phyloP scores from a whole-genome alignment of 1,140 invertebrate species.

The Tetragnatha versicolor region DNA sequence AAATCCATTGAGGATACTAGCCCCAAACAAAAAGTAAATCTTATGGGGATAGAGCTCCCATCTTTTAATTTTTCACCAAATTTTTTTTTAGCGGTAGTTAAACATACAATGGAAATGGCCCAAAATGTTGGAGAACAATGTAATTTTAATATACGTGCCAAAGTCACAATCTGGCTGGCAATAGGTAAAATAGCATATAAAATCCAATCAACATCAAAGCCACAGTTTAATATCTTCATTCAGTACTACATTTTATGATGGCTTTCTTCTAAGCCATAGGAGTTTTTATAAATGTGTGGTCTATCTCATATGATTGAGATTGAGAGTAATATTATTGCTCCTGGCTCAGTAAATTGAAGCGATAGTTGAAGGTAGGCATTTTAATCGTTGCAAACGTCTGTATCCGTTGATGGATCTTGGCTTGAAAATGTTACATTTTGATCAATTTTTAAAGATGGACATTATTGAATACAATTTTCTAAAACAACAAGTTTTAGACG shows the following conservation, averaged over 20 bases:
- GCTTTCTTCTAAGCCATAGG: slow-evolving; percentile 66
- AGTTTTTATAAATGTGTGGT: slow-evolving; percentile 65
- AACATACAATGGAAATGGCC: too few species aligned
- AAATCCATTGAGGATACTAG: too few species aligned
- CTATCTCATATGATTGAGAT: slow-evolving; percentile 64
- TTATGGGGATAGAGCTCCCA: too few species aligned
- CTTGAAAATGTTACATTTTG: too few species aligned
- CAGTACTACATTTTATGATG: slow-evolving; percentile 66
- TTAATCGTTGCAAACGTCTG: slow-evolving; percentile 66
- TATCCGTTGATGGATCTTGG: too few species aligned
- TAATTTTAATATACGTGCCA: neutral
- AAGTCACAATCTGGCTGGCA: neutral
- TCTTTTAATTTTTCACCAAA: too few species aligned
- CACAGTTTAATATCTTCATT: slow-evolving; percentile 63
- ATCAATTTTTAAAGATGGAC: too few species aligned
- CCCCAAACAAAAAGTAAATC: too few species aligned
- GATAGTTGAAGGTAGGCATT: slow-evolving; percentile 65
- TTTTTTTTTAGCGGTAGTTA: too few species aligned
- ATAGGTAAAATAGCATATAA: slow-evolving; percentile 61
- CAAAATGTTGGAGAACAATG: too few species aligned
- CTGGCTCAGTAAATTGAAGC: slow-evolving; percentile 64
- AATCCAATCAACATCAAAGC: slow-evolving; percentile 62
- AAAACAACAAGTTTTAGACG: too few species aligned
- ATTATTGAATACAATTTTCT: too few species aligned
- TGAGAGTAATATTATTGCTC: slow-evolving; percentile 63